Evolutionary conservation across 2,797 vertebrate genomes (phyloP).

Genomic region (Carapus acus): DNA sequence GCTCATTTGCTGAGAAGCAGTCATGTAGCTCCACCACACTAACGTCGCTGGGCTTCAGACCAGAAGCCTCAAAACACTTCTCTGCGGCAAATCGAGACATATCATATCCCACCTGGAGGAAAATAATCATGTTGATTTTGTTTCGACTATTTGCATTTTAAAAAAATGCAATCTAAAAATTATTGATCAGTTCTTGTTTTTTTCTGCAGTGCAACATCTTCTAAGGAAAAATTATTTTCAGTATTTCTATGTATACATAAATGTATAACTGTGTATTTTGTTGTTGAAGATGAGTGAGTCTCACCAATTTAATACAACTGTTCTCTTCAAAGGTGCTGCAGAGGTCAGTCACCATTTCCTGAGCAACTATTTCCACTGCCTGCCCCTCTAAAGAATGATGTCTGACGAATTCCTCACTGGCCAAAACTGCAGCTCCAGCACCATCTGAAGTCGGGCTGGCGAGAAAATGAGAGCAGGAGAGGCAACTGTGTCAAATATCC

Average conservation of each 20-base stretch:
- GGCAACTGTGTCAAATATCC: neutral
- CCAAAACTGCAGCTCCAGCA: slow-evolving; percentile 87
- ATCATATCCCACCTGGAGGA: slow-evolving; percentile 85
- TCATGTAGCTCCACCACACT: slow-evolving; percentile 95
- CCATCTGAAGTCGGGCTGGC: slow-evolving; percentile 90
- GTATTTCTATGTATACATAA: no score
- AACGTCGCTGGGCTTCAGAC: slow-evolving; percentile 78
- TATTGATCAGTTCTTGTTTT: no score
- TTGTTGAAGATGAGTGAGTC: neutral
- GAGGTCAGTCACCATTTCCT: slow-evolving; percentile 91
- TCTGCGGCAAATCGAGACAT: slow-evolving; percentile 83
- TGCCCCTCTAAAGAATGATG: slow-evolving; percentile 74
- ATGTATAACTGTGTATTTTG: no score
- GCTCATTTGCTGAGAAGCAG: slow-evolving; percentile 92
- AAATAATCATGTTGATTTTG: neutral
- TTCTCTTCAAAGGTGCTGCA: slow-evolving; percentile 82
- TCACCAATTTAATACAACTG: slow-evolving; percentile 86
- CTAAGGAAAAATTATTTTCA: no score
- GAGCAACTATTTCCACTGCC: slow-evolving; percentile 92
- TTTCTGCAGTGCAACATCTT: no score
- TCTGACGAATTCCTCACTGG: slow-evolving; percentile 83
- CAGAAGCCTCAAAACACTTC: slow-evolving; percentile 76
- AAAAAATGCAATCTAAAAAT: no score
- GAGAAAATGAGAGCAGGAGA: neutral
- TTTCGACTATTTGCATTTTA: neutral